Evolutionary conservation across 2,797 vertebrate species (phyloP), one percentile per base, ranked within the genome.

Genomic region (Poeciliopsis turneri): DNA sequence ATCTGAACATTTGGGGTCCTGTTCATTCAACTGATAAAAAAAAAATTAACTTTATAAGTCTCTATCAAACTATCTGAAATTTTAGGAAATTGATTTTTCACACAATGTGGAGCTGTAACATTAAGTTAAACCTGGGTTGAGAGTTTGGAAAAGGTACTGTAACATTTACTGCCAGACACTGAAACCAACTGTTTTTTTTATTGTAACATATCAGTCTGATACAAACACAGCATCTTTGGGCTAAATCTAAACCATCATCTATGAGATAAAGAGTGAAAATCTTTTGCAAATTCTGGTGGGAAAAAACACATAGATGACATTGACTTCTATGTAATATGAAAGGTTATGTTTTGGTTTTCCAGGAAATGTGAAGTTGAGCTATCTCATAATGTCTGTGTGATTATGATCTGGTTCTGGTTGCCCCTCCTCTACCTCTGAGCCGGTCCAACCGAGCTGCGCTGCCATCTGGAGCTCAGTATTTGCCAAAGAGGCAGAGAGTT

Each of bases 381-480:
- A 11, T 25, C 20, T 2, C 20, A 41, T 25, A 13, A 25, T 69
- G 20, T 69, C 20, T 74, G 1, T n/a, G 30, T 72, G n/a, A 25
- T 25, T 23, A 33, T n/a, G 70, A 47, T 47, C 78, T 49, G 57
- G 55, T 13, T 86, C 90, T 51, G 82, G 39, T 11, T 72, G 78
- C 81, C 74, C 78, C 87, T 85, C 80, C 79, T 83, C 72, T 10
- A 30, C 71, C 45, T 82, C 75, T 28, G 80, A 83, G 75, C 81
- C 81, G 12, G 76, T 77, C 82, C 39, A 47, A 39, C 84, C 77
- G 57, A 82, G 82, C 89, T 90, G 90, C 84, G 79, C 87, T 57
- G 78, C 91, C 90, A 89, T 92, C 90, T 93, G 92, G 88, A 86
- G 78, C 74, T 41, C 36, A 6, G 15, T 11, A 13, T 64, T 78